These are phyloP conservation scores for Indicator indicator DNA, from an alignment of 2,113 vertebrate genomes.

Conservation along the genomic window DNA sequence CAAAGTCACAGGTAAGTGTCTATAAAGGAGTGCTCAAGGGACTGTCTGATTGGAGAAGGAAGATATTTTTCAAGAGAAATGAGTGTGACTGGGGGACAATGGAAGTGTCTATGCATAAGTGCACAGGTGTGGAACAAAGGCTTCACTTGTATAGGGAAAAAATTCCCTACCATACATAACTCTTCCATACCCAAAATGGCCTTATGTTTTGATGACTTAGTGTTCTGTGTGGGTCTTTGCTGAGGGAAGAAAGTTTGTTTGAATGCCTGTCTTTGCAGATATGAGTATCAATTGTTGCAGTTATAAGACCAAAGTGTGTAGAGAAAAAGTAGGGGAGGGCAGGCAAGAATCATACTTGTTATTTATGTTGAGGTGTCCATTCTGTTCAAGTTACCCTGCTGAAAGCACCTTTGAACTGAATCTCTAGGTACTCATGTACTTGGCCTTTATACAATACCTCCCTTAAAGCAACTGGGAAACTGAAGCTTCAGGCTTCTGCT, in stretches of 20 bases:
- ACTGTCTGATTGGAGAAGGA: not conserved
- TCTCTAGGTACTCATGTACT: not conserved
- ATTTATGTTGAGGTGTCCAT: not conserved
- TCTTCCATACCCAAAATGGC: not conserved
- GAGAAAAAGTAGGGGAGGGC: not conserved
- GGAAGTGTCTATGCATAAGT: not conserved
- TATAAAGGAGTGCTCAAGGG: not conserved
- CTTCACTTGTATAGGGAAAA: not conserved
- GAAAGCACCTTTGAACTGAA: not conserved
- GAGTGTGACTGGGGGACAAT: not conserved
- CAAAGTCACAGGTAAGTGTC: not conserved
- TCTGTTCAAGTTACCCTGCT: not conserved
- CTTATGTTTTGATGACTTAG: not conserved
- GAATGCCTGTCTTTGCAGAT: not conserved
- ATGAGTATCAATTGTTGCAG: not conserved
- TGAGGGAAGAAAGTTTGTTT: not conserved
- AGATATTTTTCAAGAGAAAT: not conserved
- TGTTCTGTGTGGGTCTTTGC: not conserved
- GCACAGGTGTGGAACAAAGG: not conserved
- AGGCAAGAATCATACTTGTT: not conserved
- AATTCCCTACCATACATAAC: not conserved
- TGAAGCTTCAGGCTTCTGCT: not conserved
- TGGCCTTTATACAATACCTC: not conserved
- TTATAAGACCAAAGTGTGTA: not conserved
- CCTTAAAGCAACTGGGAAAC: not conserved